Percentiles rank a stretch among this genome's conserved stretches.
Evolutionary conservation across 2,888 invertebrate species (phyloP).

Genomic region (Melieria omissa): DNA sequence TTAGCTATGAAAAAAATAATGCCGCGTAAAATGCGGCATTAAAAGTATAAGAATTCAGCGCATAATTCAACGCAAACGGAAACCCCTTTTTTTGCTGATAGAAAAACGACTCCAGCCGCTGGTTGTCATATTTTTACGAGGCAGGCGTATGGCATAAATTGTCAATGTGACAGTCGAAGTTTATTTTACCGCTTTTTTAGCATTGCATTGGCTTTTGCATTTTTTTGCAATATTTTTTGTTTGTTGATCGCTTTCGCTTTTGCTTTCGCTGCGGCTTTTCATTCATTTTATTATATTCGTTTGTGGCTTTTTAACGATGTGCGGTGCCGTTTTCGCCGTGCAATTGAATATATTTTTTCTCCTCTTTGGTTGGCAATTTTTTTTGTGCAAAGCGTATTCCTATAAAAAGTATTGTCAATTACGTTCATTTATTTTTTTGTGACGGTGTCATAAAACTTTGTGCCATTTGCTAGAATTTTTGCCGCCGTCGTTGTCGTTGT

Average conservation of each 20-base stretch:
- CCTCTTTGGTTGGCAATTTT: not conserved
- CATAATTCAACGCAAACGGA: not conserved
- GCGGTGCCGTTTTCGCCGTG: not conserved
- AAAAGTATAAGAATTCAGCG: not conserved
- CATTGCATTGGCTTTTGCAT: not conserved
- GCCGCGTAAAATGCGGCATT: not conserved
- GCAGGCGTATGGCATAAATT: not conserved
- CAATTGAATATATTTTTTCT: not conserved
- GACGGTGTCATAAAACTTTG: not conserved
- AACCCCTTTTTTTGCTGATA: not conserved
- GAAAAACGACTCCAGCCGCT: not conserved
- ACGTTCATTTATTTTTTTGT: not conserved
- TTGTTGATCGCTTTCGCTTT: not conserved
- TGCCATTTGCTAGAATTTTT: not conserved
- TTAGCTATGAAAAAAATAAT: not conserved
- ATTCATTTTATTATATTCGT: not conserved
- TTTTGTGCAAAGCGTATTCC: not conserved
- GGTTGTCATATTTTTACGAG: conserved; percentile 1
- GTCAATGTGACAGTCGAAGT: not conserved
- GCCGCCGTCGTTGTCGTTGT: not conserved
- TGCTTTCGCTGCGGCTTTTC: not conserved
- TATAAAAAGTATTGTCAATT: conserved; percentile 3
- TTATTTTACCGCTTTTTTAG: not conserved
- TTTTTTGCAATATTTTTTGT: not conserved
- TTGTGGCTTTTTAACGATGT: conserved; percentile 4